These are phyloP conservation scores for Hydra vulgaris DNA, from an alignment of 30 jellyfish, hydroid and myxozoan species.

Conservation along the genomic window DNA sequence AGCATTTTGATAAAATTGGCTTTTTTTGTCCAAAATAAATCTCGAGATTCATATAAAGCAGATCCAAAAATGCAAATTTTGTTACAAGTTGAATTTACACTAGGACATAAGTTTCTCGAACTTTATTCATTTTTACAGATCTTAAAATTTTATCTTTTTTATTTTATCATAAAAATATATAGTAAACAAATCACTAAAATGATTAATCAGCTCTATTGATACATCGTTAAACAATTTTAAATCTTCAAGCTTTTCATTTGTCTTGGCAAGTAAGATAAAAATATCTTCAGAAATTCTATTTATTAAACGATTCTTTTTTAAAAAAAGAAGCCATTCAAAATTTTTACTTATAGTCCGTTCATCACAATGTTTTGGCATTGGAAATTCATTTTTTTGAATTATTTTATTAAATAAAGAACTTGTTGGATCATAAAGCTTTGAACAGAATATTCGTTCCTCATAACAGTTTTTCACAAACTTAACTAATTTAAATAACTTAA, in stretches of 20 bases:
- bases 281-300: slow-evolving; percentile 9
- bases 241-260: slow-evolving; percentile 2
- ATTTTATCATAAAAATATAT: not conserved
- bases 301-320: slow-evolving; percentile 30
- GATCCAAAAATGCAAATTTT: not conserved
- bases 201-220: slow-evolving; percentile 13
- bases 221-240: slow-evolving; percentile 6
- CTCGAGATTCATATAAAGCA: not conserved
- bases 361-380: slow-evolving; percentile 17
- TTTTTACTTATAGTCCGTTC: slow-evolving; percentile 8
- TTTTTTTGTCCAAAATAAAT: not conserved
- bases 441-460: not conserved
- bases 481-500: not conserved
- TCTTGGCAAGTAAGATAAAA: slow-evolving; percentile 33
- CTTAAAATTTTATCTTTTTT: slow-evolving; percentile 8
- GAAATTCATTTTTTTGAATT: slow-evolving; percentile 29
- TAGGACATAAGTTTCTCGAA: slow-evolving; percentile 7
- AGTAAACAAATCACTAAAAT: slow-evolving; percentile 10
- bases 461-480: slow-evolving; percentile 15
- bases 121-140: slow-evolving; percentile 14
- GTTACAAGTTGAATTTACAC: slow-evolving; percentile 1
- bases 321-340: slow-evolving; percentile 21
- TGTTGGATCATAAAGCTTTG: slow-evolving; percentile 37
- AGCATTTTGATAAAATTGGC: not conserved
- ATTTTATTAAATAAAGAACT: slow-evolving; percentile 14